phyloP scores from a whole-genome alignment of 2,113 vertebrate genomes.

The Eleginops maclovinus region DNA sequence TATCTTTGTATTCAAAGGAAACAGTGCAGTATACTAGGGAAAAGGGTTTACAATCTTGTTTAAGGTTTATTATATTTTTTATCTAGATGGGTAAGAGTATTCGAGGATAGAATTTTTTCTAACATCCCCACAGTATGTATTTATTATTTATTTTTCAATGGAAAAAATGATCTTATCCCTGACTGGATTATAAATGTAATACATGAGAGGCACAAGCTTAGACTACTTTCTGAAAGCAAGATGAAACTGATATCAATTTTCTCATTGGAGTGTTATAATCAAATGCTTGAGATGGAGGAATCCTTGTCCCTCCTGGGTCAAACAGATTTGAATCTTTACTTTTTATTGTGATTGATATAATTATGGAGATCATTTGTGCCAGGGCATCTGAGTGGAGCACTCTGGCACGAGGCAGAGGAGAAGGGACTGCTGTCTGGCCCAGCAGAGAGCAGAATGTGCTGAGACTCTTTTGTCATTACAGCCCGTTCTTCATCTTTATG shows the following conservation, averaged over 20 bases:
- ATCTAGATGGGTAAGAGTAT: constrained; percentile 2
- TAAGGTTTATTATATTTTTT: background rate
- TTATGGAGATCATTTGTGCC: constrained; percentile 9
- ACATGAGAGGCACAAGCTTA: background rate
- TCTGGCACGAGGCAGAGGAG: constrained; percentile 2
- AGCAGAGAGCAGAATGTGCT: constrained; percentile 12
- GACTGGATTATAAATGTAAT: constrained; percentile 4
- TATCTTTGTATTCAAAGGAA: constrained; percentile 4
- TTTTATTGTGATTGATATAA: constrained; percentile 37
- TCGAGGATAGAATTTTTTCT: background rate
- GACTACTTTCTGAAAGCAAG: background rate
- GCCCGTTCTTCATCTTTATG: constrained; percentile 35
- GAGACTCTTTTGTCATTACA: constrained; percentile 11
- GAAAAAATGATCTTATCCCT: background rate
- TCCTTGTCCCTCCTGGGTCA: constrained; percentile 13
- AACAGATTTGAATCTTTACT: constrained; percentile 28
- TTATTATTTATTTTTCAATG: background rate
- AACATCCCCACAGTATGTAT: constrained; percentile 5
- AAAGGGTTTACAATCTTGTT: constrained; percentile 6
- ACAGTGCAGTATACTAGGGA: background rate
- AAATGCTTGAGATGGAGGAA: background rate
- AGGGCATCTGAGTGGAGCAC: background rate
- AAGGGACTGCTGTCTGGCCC: constrained; percentile 22
- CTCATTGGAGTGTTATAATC: background rate
- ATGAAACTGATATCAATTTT: background rate